Conservation (phyloP, 2,888 invertebrate species). For the Drosophila helvetica region DNA sequence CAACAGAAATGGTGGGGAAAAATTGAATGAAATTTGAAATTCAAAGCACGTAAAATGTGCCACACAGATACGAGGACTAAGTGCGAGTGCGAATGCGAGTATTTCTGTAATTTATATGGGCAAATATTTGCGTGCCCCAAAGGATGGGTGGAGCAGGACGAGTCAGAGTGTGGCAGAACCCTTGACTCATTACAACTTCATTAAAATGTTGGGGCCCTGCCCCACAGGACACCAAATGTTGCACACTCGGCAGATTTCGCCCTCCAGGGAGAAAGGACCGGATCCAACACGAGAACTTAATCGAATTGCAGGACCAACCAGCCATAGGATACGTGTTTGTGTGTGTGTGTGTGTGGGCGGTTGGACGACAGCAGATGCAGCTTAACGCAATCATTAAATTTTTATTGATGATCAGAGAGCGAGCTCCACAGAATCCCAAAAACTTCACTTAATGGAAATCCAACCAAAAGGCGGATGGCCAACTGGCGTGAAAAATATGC, state of each 20-base stretch:
- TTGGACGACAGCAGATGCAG: slow-evolving; percentile 39
- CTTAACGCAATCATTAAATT: slow-evolving; percentile 63
- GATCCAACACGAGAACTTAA: slow-evolving; percentile 39
- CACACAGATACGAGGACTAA: too few relatives aligned
- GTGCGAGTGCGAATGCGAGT: neutral
- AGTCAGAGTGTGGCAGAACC: slow-evolving; percentile 38
- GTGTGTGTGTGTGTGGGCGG: slow-evolving; percentile 15
- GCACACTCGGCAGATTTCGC: slow-evolving; percentile 53
- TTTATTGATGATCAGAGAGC: slow-evolving; percentile 65
- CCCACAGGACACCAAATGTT: slow-evolving; percentile 38
- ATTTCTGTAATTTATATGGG: slow-evolving; percentile 71
- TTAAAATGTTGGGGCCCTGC: slow-evolving; percentile 54
- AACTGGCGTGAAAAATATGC: slow-evolving; percentile 69
- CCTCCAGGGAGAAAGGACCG: slow-evolving; percentile 31
- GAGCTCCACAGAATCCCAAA: neutral
- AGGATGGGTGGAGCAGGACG: neutral
- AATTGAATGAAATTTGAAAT: slow-evolving; percentile 48
- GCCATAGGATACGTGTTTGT: neutral
- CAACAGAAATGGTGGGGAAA: slow-evolving; percentile 20
- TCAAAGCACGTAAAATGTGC: slow-evolving; percentile 49
- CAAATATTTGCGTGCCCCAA: slow-evolving; percentile 64
- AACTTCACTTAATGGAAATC: slow-evolving; percentile 62
- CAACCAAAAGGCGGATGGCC: slow-evolving; percentile 12
- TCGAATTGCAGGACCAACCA: slow-evolving; percentile 42
- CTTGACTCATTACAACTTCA: slow-evolving; percentile 67